Base-by-base conservation (phyloP, 2,888 invertebrate genomes). In the Lacanobia wlatinum region DNA sequence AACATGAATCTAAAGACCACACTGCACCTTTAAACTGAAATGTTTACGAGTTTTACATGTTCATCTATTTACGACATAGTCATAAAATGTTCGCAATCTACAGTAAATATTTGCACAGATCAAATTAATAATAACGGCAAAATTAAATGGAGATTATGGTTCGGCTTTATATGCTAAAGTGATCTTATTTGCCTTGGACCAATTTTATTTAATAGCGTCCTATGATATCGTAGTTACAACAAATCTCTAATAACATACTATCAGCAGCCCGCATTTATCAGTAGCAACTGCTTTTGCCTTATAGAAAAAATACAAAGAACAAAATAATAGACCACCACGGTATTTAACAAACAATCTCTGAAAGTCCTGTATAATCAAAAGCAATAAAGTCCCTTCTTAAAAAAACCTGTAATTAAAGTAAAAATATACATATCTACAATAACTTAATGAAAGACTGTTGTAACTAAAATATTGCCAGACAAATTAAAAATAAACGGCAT, bases 401-500 rank as follows among this genome's bases (percentile, higher is more conserved):
- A 59, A 62, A 50, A 65, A 61, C 53, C 0, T 40, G 46, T 55
- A 62, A 71, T 71, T 71, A 71, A n/a, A 38, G 28, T 28, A 46
- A 80, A 68, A 59, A 59, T 53, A 56, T 58, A 7, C 3, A 28
- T 28, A 28, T 28, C 18, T 8, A 18, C 2, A 48, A 48, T 18
- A 18, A 18, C 7, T 18, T 48, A 79, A 68, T 53, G 38, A 68
- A 28, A 58, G 6, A 58, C 43, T 63, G 58, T 40, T 62, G 38
- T 46, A 43, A 68, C 66, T 12, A 65, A 73, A 77, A 67, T 46
- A 73, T 78, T 58, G 12, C 23, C 43, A 53, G 60, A 78, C 18
- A 55, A 59, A 66, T 62, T 70, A 73, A 70, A 80, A 81, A 73
- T 67, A 80, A 69, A 60, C 63, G 16, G 12, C 21, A 70, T 55